Evolutionary conservation across 2,888 invertebrate species (phyloP), one percentile per base, ranked within the genome.

Genomic region (Hirtodrosophila confusa): DNA sequence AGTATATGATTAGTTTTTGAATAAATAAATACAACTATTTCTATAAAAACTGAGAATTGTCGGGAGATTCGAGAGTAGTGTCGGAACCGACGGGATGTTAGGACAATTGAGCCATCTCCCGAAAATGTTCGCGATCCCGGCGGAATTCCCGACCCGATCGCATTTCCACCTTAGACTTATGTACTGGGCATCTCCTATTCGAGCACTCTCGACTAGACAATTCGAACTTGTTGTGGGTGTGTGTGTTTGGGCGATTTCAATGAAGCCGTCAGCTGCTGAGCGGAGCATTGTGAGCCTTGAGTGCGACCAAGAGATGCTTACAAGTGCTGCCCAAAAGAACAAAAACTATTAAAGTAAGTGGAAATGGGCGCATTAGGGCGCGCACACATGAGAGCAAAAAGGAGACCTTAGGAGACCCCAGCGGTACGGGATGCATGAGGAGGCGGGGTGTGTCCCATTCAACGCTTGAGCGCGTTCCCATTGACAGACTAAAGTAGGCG

Each of bases 271-370:
- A 57, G 62, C 40, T 27, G 40, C 33, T 50, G 31, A n/a, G 33
- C 43, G 23, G 48, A 27, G 48, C 57, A 43, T 57, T 58, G 65
- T 50, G 50, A 27, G 41, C 40, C 64, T 68, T 31, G 73, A 69
- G 73, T 47, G 60, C 58, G 51, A 37, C 56, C 57, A 53, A 72
- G 67, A 51, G 57, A 36, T 35, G 69, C 66, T 56, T 31, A 57
- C 55, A 78, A 80, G 80, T 65, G 78, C 69, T 53, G 57, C 40
- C 70, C 36, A 71, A 69, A 80, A 69, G 66, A 72, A 66, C 55
- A 65, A 74, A 82, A 74, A 85, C 87, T 85, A 87, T 85, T 80
- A 82, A 85, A 76, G 75, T 76, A 84, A 85, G 80, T 87, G 87
- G 78, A 86, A 82, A 76, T 85, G 85, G 85, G 75, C 80, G 83